These are phyloP conservation scores for Scytalopus superciliaris DNA, from an alignment of 2,113 vertebrate species.

Conservation along the genomic window DNA sequence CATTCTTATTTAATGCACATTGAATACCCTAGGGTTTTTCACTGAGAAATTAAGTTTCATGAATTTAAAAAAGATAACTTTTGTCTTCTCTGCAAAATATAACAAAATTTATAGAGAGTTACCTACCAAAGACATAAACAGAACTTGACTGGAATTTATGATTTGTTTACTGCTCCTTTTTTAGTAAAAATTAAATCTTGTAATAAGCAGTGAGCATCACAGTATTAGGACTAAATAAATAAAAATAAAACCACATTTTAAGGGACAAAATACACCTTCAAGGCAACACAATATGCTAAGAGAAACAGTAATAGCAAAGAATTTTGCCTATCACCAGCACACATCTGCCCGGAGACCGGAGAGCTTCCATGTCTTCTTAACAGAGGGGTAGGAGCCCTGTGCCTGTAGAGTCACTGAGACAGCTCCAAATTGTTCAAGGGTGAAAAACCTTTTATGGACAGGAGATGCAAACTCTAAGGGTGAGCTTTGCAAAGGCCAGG, in stretches of 20 bases:
- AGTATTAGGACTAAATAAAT: not conserved
- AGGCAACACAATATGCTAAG: not conserved
- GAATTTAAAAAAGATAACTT: not conserved
- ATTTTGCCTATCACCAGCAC: not conserved
- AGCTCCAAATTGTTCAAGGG: fast-evolving
- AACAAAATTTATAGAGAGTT: not conserved
- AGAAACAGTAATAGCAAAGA: not conserved
- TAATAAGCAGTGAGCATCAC: not conserved
- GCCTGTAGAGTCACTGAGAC: not conserved
- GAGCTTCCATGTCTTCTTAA: fast-evolving
- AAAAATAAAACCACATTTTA: not conserved
- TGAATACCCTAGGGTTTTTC: not conserved
- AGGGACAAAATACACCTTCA: not conserved
- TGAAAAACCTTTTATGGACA: not conserved
- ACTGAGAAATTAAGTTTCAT: not conserved
- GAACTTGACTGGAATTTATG: not conserved
- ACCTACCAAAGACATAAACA: not conserved
- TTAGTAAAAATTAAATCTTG: not conserved
- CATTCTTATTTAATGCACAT: not conserved
- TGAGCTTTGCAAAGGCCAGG: not conserved
- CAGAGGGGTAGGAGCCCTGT: fast-evolving
- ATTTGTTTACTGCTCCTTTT: not conserved
- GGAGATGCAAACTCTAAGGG: fast-evolving
- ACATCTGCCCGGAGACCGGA: not conserved
- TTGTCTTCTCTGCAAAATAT: not conserved